These are phyloP conservation scores for Archips crataeganus DNA, from an alignment of 2,888 invertebrate genomes.

Conservation along the genomic window DNA sequence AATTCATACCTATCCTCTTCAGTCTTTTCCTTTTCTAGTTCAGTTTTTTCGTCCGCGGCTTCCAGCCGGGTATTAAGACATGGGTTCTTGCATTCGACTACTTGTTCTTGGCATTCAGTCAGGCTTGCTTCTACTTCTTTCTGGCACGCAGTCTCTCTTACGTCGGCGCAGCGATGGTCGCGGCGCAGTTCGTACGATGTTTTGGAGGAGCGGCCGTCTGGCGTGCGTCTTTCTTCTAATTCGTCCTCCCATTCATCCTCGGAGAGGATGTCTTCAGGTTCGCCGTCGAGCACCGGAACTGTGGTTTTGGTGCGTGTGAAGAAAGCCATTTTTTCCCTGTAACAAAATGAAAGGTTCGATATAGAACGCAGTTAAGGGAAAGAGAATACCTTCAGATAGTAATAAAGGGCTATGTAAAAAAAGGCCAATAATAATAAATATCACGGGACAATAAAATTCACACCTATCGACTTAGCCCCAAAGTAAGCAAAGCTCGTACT, in stretches of 20 bases:
- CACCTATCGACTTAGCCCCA: too few relatives aligned
- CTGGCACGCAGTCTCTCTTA: constrained; percentile 27
- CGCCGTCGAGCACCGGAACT: constrained; percentile 90
- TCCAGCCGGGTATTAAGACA: constrained; percentile 53
- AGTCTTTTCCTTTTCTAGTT: constrained; percentile 78
- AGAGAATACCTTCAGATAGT: not conserved
- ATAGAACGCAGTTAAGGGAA: not conserved
- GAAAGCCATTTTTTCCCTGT: constrained; percentile 98
- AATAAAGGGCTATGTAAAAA: too few relatives aligned
- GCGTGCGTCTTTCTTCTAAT: constrained; percentile 75
- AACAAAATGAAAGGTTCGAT: constrained; percentile 51
- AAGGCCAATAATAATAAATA: too few relatives aligned
- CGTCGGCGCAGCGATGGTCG: constrained; percentile 47
- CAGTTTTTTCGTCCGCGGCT: constrained; percentile 55
- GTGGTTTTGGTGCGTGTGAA: constrained; percentile 93
- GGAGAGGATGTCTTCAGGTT: constrained; percentile 74
- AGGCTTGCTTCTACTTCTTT: constrained; percentile 5
- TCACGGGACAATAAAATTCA: too few relatives aligned
- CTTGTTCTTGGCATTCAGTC: constrained; percentile 42
- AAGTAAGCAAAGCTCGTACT: too few relatives aligned
- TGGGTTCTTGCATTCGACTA: constrained; percentile 76
- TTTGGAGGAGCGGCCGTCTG: constrained; percentile 79
- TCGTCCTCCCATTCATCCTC: constrained; percentile 82
- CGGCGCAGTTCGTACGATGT: constrained; percentile 75
- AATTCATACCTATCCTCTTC: constrained; percentile 90